Evolutionary conservation across 2,113 vertebrate genomes (phyloP), one percentile per base, ranked within the genome.

Genomic region (Nothoprocta pentlandii): DNA sequence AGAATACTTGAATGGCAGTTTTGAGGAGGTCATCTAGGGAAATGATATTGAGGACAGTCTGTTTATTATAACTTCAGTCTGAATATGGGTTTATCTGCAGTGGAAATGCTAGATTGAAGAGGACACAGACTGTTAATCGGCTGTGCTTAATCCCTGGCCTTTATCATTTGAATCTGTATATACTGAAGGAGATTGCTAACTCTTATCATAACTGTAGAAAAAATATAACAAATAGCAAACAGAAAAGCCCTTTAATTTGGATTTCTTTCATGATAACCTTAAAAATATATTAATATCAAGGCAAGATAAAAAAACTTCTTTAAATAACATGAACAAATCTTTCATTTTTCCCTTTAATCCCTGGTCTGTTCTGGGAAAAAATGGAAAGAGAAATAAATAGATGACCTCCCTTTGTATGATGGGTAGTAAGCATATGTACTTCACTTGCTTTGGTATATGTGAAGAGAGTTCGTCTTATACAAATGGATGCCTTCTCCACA

Each of bases 21-120:
- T 92, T 84, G 85, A 92, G 95, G 79, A 92, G 91, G 91, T 96
- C 91, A 95, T 91, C 86, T 90, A 92, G 87, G 95, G 92, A 95
- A 95, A 95, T 96, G 79, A 97, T 96, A 95, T 97, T 96, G 92
- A 96, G 96, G 95, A 95, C 95, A 97, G 94, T 92, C 94, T 96
- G 92, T 96, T 96, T 97, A 93, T 96, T 94, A 93, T 95, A 96
- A 83, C 89, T 95, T 96, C 58, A 76, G 85, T 85, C 87, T 82
- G 87, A 96, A 96, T 91, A 73, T 80, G 90, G 90, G 78, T 96
- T 95, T 94, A 91, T 79, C 77, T 94, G 73, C 80, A 89, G 80
- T 95, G 85, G 74, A 89, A 96, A 89, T 92, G 82, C 87, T 93
- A 85, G 83, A 95, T 86, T 90, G 92, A 94, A 85, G 66, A 77